phyloP scores from a whole-genome alignment of 2,113 vertebrate genomes.

The Puffinus mauretanicus region DNA sequence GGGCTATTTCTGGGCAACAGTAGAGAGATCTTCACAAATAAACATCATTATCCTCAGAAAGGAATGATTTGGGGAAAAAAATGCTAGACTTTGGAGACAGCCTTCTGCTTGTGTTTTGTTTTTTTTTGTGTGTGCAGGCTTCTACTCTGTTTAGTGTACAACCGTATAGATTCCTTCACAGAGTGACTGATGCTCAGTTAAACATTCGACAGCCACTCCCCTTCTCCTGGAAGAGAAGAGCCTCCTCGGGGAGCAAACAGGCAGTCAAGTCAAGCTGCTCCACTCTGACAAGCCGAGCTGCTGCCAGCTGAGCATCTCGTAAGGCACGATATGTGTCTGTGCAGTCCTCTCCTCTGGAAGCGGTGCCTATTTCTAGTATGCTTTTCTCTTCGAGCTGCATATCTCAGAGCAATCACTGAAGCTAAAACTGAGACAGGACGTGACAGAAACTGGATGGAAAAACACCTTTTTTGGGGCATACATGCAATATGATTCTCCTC shows the following conservation, averaged over 20 bases:
- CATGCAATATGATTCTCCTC: neutral
- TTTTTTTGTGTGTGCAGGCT: neutral
- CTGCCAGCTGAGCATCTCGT: neutral
- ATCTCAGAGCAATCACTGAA: neutral
- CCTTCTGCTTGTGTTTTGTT: neutral
- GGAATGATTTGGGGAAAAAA: neutral
- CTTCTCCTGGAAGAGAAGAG: neutral
- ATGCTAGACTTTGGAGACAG: neutral
- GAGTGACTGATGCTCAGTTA: neutral
- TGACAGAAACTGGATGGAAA: neutral
- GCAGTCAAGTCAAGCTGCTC: neutral
- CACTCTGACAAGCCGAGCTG: neutral
- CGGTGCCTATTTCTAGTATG: fast-evolving
- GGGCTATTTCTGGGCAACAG: conserved; percentile 1
- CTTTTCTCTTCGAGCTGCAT: neutral
- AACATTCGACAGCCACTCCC: neutral
- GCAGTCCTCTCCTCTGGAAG: neutral
- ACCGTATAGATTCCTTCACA: neutral
- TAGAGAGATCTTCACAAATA: neutral
- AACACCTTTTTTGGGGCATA: neutral
- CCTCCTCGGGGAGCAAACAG: neutral
- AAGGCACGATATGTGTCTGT: neutral
- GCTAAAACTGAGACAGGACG: neutral
- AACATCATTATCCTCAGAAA: neutral
- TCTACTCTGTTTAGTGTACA: neutral